phyloP scores from a whole-genome alignment of 1,140 invertebrate species.

The Calycopis cecrops region DNA sequence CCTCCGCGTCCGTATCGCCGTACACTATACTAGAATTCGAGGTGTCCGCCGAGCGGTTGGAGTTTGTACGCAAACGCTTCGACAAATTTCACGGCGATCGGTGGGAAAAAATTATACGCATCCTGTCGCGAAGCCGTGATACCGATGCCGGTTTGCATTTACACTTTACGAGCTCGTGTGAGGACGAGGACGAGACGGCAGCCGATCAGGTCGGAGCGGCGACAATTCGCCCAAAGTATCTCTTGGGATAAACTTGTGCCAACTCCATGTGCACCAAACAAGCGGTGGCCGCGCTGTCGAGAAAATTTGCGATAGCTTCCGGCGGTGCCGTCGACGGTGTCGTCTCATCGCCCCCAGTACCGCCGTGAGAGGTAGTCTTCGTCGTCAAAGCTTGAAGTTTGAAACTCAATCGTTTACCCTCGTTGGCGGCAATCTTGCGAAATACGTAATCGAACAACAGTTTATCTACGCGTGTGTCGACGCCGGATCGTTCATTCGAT shows the following conservation, averaged over 20 bases:
- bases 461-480: constrained; percentile 5
- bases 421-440: constrained; percentile 12
- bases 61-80: constrained; percentile 9
- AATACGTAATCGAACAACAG: constrained; percentile 11
- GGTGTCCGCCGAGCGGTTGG: constrained; percentile 5
- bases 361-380: background rate
- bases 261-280: constrained; percentile 12
- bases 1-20: constrained; percentile 6
- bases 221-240: constrained; percentile 1
- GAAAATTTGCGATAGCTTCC: constrained; percentile 10
- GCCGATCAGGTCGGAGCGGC: background rate
- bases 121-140: constrained; percentile 2
- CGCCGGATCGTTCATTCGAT: background rate
- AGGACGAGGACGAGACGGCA: background rate
- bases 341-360: background rate
- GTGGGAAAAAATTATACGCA: constrained; percentile 7
- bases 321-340: background rate
- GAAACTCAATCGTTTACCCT: constrained; percentile 7
- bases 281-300: constrained; percentile 9
- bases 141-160: constrained; percentile 5
- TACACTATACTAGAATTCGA: constrained; percentile 6
- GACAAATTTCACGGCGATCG: constrained; percentile 7
- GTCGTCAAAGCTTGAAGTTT: background rate
- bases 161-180: constrained; percentile 4
- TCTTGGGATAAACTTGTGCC: constrained; percentile 11